Evolutionary conservation across 2,113 vertebrate genomes (phyloP), one percentile per base, ranked within the genome.

Genomic region (Sorex fumeus): DNA sequence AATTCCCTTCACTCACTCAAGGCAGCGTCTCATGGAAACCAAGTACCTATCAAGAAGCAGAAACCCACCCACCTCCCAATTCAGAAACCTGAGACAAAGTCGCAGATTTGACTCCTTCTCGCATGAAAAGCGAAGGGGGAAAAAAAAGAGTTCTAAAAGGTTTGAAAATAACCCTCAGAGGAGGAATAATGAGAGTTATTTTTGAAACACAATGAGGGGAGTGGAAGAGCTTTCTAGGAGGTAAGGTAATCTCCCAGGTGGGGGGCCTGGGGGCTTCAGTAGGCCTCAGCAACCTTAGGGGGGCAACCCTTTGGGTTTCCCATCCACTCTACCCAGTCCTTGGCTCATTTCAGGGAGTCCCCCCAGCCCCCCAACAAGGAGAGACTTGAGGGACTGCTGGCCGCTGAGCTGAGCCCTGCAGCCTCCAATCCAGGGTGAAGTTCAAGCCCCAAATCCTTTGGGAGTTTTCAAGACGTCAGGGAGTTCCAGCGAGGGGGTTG

Each of bases 111-210:
- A 90, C 84, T 74, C 82, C 67, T 83, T 91, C 57, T 23, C 53
- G 12, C 57, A 60, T 60, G 57, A 60, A 60, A 53, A 53, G 15
- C 4, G 9, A 15, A 53, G 12, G 53, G 53, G 13, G 57, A 8
- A 19, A 50, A 10, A 50, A 50, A 53, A 23, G 57, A 60, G 57
- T 84, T 94, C 92, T 81, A 92, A 92, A 91, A 89, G 88, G 62
- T 87, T 96, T 91, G 93, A 93, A 96, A 95, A 95, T 97, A 94
- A 91, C 92, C 88, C 81, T 90, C 92, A 74, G 93, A 77, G 93
- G 93, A 91, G 93, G 94, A 90, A 89, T 96, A 96, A 97, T 93
- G 91, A 94, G 93, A 88, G 92, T 81, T 96, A 97, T 96, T 97
- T 97, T 96, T 47, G 71, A 94, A 86, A 47, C 72, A 95, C 84